These are phyloP conservation scores for Neosilurus hyrtlii DNA, from an alignment of 2,797 vertebrate genomes.

Conservation along the genomic window DNA sequence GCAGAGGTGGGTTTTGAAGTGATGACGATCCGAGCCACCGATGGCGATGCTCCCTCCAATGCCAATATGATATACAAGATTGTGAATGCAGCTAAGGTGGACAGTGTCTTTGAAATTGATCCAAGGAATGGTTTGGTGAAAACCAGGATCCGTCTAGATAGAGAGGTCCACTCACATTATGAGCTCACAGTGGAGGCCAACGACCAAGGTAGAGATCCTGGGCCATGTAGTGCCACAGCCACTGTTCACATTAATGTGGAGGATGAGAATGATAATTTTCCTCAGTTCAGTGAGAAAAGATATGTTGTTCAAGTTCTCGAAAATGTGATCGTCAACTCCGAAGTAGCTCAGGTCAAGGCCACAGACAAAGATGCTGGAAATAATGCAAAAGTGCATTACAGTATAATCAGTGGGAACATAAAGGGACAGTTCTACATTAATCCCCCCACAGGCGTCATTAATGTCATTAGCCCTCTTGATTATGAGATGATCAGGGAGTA, in stretches of 20 bases:
- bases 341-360: slow-evolving; percentile 80
- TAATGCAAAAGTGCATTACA: slow-evolving; percentile 84
- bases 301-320: slow-evolving; percentile 82
- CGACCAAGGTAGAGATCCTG: slow-evolving; percentile 83
- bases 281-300: slow-evolving; percentile 84
- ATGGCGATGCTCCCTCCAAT: slow-evolving; percentile 82
- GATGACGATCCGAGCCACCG: slow-evolving; percentile 82
- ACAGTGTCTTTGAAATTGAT: slow-evolving; percentile 78
- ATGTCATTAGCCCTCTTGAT: slow-evolving; percentile 82
- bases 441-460: slow-evolving; percentile 79
- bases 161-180: slow-evolving; percentile 75
- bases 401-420: slow-evolving; percentile 84
- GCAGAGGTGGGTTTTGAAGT: slow-evolving; percentile 85
- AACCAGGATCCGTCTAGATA: slow-evolving; percentile 74
- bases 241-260: slow-evolving; percentile 81
- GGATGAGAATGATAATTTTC: slow-evolving; percentile 87
- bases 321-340: slow-evolving; percentile 73
- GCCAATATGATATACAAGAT: slow-evolving; percentile 85
- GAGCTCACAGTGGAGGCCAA: slow-evolving; percentile 83
- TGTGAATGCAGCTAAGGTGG: slow-evolving; percentile 68
- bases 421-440: slow-evolving; percentile 86
- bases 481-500: slow-evolving; percentile 84
- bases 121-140: slow-evolving; percentile 79
- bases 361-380: slow-evolving; percentile 79
- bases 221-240: slow-evolving; percentile 78